These are phyloP conservation scores for Agrotis clavis DNA, from an alignment of 2,888 invertebrate genomes.

Conservation along the genomic window DNA sequence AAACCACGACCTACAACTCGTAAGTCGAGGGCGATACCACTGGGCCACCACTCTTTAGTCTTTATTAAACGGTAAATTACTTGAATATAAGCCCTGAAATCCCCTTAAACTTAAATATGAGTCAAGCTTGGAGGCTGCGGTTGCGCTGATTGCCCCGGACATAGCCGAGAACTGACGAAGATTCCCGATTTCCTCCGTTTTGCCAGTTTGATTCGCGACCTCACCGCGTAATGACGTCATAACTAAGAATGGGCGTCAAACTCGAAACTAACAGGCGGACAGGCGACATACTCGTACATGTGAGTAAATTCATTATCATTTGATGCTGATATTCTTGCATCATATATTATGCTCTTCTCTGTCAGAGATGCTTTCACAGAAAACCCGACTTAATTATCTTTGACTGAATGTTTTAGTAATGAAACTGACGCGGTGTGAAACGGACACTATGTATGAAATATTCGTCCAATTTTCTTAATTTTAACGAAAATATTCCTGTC, in stretches of 20 bases:
- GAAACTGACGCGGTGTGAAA: no score
- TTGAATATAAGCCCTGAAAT: slow-evolving; percentile 1
- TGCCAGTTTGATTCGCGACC: slow-evolving; percentile 38
- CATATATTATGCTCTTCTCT: no score
- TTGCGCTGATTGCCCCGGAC: background rate
- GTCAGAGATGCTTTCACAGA: no score
- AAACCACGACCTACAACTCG: no score
- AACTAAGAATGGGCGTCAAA: slow-evolving; percentile 20
- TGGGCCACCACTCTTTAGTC: no score
- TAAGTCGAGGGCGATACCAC: no score
- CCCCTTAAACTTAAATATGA: background rate
- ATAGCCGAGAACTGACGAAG: background rate
- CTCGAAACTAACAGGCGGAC: background rate
- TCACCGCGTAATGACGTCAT: slow-evolving; percentile 27
- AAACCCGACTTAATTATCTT: no score
- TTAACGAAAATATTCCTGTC: no score
- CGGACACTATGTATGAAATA: no score
- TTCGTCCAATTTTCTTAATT: no score
- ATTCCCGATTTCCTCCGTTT: background rate
- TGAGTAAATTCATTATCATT: slow-evolving; percentile 4
- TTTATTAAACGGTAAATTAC: background rate
- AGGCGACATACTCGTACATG: background rate
- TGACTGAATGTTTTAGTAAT: no score
- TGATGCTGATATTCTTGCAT: background rate
- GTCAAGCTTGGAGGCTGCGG: background rate